Conservation (phyloP, 1,140 invertebrate genomes). For the Vanessa tameamea region DNA sequence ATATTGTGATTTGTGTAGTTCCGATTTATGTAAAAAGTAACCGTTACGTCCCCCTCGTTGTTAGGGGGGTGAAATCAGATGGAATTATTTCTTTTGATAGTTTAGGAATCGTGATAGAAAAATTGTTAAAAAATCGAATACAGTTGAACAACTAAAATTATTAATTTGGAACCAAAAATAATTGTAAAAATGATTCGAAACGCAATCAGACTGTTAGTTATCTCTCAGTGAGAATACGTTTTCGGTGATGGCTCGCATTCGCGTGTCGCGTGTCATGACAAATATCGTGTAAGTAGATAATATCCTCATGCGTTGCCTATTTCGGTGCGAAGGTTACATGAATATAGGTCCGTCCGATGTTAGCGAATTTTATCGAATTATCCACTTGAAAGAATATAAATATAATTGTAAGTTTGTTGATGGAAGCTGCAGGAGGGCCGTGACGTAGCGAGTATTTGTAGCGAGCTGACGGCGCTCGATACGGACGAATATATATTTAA, state of each 20-base stretch:
- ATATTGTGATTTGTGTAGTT: no score
- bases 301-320: constrained; percentile 25
- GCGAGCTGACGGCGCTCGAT: no score
- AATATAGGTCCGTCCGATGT: constrained; percentile 30
- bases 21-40: no score
- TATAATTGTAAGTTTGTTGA: neutral
- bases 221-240: neutral
- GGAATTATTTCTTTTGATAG: neutral
- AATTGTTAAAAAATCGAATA: neutral
- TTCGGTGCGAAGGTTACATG: constrained; percentile 22
- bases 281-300: constrained; percentile 25
- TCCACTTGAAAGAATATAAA: neutral
- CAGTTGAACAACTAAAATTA: constrained; percentile 15
- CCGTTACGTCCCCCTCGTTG: no score
- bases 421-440: no score
- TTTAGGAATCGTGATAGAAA: neutral
- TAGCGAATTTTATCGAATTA: neutral
- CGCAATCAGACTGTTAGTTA: neutral
- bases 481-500: no score
- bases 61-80: no score
- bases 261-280: constrained; percentile 9
- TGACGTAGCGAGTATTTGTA: no score
- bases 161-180: constrained; percentile 10
- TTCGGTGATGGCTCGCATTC: neutral
- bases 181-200: neutral